Percentiles rank a stretch among this genome's conserved stretches.
Evolutionary conservation across 2,888 invertebrate genomes (phyloP).

Genomic region (Masnerella sp.): DNA sequence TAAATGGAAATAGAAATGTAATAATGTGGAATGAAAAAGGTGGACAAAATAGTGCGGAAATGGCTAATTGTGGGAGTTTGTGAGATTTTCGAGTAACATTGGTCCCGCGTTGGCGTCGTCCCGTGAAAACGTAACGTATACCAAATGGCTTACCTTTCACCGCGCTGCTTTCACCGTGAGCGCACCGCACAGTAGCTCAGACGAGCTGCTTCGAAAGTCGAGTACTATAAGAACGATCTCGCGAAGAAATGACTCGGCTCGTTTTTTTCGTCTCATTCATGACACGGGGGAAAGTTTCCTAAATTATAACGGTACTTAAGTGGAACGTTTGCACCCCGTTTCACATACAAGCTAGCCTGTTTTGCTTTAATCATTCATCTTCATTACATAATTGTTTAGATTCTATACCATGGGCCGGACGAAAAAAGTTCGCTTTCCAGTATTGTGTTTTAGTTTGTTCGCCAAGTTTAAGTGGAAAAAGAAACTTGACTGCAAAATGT

Average conservation of each 20-base stretch:
- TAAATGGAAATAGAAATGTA: too few species aligned
- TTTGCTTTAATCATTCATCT: neutral
- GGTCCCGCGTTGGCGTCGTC: too few species aligned
- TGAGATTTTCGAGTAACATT: slow-evolving; percentile 29
- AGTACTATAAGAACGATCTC: slow-evolving; percentile 47
- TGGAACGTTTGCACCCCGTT: slow-evolving; percentile 37
- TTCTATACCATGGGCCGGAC: too few species aligned
- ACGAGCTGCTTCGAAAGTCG: slow-evolving; percentile 54
- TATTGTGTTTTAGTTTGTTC: too few species aligned
- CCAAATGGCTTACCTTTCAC: slow-evolving; percentile 62
- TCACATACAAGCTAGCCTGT: neutral
- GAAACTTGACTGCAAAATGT: too few species aligned
- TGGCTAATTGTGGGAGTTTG: slow-evolving; percentile 26
- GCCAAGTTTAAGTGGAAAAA: too few species aligned
- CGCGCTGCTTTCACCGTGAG: slow-evolving; percentile 62
- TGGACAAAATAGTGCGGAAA: slow-evolving; percentile 21
- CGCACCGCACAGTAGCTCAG: slow-evolving; percentile 46
- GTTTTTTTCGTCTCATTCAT: slow-evolving; percentile 45
- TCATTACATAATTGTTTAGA: too few species aligned
- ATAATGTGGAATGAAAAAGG: slow-evolving; percentile 10
- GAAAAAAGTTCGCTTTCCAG: too few species aligned
- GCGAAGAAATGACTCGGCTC: slow-evolving; percentile 42
- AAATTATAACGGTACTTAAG: slow-evolving; percentile 45
- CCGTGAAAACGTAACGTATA: slow-evolving; percentile 48
- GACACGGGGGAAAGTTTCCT: slow-evolving; percentile 42